Base-by-base conservation (phyloP, 2,797 vertebrate genomes). In the Ptychobarbus kaznakovi region DNA sequence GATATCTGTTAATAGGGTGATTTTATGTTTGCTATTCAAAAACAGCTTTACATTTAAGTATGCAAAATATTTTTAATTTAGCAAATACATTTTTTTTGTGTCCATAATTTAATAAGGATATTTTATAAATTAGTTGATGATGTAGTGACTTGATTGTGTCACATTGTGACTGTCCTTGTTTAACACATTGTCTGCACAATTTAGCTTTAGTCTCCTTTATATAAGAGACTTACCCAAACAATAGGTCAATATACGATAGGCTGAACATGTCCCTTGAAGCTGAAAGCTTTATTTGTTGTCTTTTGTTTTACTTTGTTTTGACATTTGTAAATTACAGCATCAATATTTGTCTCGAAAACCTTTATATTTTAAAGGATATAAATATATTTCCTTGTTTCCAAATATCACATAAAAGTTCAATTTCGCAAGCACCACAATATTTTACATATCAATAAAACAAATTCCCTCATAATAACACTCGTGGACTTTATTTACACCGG, bases 401-500 rank as follows among this genome's bases (percentile, higher is more conserved):
- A 69, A 81, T 4, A 5, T 46, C 3, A n/a, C 51, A 53, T 53
- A 38, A 56, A 83, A 28, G 61, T 44, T 7, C 6, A 56, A 53
- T 20, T 12, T 40, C 2, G 73, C 22, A 75, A 65, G 20, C 22
- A 46, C 8, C 12, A 76, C 22, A 13, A 16, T 38, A 15, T 69
- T 69, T 69, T 6, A 32, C 4, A 16, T 13, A 11, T 12, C 20
- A 76, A 75, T 76, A 70, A 79, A 68, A 77, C 8, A 0, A 4
- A 78, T 44, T 69, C 2, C 7, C n/a, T 4, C 7, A 11, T 6
- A 22, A 11, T 6, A 22, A 49, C 56, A 4, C 35, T 35, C 74
- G 49, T 46, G 49, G 80, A 46, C 49, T 79, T 79, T 81, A 85
- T 69, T 58, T 32, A 86, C 53, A 61, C 83, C 58, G 87, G 87